Evolutionary conservation across 92 coral and sea anemone species (phyloP).

Genomic region (Ricordea florida): DNA sequence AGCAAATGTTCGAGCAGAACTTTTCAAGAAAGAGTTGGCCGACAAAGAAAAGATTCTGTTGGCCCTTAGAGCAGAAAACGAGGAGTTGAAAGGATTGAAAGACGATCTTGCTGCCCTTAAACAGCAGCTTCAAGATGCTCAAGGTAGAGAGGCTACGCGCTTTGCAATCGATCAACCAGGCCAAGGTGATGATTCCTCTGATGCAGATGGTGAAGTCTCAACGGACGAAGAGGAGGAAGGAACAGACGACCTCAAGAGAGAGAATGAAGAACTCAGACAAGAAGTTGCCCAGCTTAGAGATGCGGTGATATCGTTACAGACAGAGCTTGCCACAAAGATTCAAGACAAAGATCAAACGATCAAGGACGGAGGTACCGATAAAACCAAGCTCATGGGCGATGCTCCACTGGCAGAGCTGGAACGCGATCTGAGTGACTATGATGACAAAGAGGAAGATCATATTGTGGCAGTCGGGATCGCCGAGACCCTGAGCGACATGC

Average conservation of each 20-base stretch:
- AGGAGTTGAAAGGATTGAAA: slow-evolving; percentile 50
- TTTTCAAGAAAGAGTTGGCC: slow-evolving; percentile 45
- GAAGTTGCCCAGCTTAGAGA: slow-evolving; percentile 68
- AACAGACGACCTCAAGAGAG: too few relatives aligned
- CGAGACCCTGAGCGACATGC: neutral
- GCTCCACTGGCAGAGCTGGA: slow-evolving; percentile 21
- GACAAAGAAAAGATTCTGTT: slow-evolving; percentile 58
- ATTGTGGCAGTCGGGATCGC: slow-evolving; percentile 9
- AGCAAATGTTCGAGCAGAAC: slow-evolving; percentile 50
- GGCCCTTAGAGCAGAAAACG: slow-evolving; percentile 52
- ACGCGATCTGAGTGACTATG: slow-evolving; percentile 20
- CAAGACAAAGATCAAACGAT: slow-evolving; percentile 1
- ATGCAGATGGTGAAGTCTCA: neutral
- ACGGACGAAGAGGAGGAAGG: too few relatives aligned
- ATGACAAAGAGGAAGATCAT: slow-evolving; percentile 5
- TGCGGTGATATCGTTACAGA: slow-evolving; percentile 60
- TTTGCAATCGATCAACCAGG: neutral
- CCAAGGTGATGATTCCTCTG: neutral
- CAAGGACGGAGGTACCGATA: neutral
- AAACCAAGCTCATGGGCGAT: neutral
- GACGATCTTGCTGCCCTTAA: slow-evolving; percentile 29
- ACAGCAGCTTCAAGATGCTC: slow-evolving; percentile 11
- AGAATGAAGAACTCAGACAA: slow-evolving; percentile 10
- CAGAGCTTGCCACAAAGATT: slow-evolving; percentile 29
- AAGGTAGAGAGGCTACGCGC: neutral